Conservation (phyloP, 2,113 vertebrate species). For the Fregetta grallaria region DNA sequence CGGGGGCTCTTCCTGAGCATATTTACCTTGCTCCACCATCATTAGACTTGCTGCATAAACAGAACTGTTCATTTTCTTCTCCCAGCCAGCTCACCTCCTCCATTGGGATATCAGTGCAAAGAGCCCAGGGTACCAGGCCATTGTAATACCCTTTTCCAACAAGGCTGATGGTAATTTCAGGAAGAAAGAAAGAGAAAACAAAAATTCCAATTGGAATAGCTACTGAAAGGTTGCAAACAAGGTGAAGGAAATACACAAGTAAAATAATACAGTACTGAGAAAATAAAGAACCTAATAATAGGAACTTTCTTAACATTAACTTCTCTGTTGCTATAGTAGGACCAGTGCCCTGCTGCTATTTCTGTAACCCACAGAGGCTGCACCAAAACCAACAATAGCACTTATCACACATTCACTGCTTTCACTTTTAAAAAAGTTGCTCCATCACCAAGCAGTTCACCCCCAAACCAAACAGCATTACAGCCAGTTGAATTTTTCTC, state of each 20-base stretch:
- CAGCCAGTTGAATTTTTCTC: background rate
- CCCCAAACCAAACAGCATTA: background rate
- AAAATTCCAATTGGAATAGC: background rate
- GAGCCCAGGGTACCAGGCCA: background rate
- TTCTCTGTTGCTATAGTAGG: rapidly evolving
- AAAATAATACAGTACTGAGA: rapidly evolving
- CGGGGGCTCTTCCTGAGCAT: background rate
- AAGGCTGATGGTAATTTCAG: background rate
- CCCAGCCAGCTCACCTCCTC: background rate
- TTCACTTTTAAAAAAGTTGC: rapidly evolving
- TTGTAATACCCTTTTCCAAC: background rate
- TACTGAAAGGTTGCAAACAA: background rate
- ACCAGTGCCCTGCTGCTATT: background rate
- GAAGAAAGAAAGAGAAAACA: background rate
- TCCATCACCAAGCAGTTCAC: background rate
- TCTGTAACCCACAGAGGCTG: background rate
- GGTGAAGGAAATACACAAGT: background rate
- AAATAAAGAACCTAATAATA: background rate
- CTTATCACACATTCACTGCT: background rate
- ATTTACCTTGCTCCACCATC: background rate
- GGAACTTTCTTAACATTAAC: background rate
- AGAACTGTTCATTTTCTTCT: background rate
- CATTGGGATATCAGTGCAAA: background rate
- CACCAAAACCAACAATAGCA: background rate
- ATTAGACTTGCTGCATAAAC: background rate